A percentile compares a stretch with the other conserved stretches of the same genome.
Conservation (phyloP, 2,888 invertebrate genomes). For the Chaetoderma sp. region DNA sequence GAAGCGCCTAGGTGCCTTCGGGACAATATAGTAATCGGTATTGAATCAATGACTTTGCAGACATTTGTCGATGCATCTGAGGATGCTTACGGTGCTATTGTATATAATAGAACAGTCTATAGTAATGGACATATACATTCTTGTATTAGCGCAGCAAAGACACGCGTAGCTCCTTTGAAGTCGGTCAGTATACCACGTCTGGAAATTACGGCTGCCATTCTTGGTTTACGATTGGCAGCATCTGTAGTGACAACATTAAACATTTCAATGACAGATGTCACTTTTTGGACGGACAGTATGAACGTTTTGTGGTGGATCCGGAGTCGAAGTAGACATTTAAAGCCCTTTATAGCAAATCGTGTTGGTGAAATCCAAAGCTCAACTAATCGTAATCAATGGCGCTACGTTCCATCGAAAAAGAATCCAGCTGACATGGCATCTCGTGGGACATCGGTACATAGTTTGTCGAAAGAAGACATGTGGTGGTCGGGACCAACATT, state of each 20-base stretch:
- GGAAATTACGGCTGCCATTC: constrained; percentile 10
- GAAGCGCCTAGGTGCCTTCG: no score
- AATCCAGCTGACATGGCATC: constrained; percentile 29
- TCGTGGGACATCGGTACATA: constrained; percentile 19
- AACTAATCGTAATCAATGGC: background rate
- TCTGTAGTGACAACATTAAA: background rate
- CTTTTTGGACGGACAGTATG: constrained; percentile 28
- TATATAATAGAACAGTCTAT: background rate
- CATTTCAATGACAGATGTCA: background rate
- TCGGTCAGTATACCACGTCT: constrained; percentile 13
- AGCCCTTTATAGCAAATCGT: constrained; percentile 25
- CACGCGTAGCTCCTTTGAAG: constrained; percentile 8
- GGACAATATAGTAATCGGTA: no score
- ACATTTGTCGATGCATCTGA: background rate
- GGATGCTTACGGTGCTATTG: background rate
- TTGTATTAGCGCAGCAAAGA: background rate
- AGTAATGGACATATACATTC: background rate
- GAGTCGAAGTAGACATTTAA: constrained; percentile 3
- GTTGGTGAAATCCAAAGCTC: constrained; percentile 11
- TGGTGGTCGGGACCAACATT: constrained; percentile 35
- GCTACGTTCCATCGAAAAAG: background rate
- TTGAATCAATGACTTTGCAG: no score
- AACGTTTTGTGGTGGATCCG: constrained; percentile 11
- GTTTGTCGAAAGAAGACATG: constrained; percentile 1
- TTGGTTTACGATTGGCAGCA: background rate